These are phyloP conservation scores for Promerops cafer DNA, from an alignment of 2,113 vertebrate genomes.

Conservation along the genomic window DNA sequence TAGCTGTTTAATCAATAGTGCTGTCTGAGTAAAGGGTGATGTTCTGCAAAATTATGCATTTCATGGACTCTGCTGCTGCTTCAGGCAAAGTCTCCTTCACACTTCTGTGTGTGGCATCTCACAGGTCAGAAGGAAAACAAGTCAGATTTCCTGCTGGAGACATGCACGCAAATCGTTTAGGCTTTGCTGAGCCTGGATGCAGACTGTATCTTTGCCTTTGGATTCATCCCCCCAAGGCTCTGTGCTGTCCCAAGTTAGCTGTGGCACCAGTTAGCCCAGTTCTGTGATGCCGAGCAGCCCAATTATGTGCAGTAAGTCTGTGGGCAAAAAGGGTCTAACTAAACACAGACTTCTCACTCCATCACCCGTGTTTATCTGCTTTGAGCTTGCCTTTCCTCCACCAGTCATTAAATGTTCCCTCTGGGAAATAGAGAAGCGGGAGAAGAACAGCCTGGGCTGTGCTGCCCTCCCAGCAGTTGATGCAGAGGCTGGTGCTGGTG, in stretches of 20 bases:
- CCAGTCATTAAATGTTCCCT: background rate
- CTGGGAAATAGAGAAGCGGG: fast-evolving
- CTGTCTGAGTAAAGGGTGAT: background rate
- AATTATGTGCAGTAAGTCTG: background rate
- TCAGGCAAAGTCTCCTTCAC: background rate
- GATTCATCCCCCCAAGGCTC: background rate
- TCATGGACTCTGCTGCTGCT: background rate
- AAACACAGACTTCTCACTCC: background rate
- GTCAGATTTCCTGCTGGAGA: background rate
- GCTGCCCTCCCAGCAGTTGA: background rate
- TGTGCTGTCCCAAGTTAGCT: background rate
- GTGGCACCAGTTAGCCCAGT: background rate
- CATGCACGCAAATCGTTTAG: background rate
- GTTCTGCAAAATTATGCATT: background rate
- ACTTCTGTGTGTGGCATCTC: background rate
- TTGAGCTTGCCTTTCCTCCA: background rate
- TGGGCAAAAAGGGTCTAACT: background rate
- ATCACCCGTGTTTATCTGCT: background rate
- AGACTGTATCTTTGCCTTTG: background rate
- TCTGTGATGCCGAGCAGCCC: background rate
- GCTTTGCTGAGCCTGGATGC: background rate
- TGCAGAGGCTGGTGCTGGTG: background rate
- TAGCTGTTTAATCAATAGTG: background rate
- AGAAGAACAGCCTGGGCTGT: background rate
- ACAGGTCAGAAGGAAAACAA: background rate